A percentile compares a stretch with the other conserved stretches of the same genome.
Conservation (phyloP, 2,797 vertebrate species). For the Sphenodon punctatus region DNA sequence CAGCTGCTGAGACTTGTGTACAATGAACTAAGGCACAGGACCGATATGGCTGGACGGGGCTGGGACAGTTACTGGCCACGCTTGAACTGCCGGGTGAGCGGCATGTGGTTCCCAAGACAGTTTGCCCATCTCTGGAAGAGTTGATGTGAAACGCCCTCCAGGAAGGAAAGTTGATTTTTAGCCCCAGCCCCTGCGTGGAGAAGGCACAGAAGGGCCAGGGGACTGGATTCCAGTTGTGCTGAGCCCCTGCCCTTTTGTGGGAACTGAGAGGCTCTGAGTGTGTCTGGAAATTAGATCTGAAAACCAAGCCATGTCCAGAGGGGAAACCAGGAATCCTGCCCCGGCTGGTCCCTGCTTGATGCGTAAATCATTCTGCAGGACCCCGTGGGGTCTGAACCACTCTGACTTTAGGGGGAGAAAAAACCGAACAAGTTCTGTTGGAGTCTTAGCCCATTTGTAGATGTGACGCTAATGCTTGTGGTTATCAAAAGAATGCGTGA, state of each 20-base stretch:
- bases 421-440: neutral
- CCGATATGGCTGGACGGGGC: too few relatives aligned
- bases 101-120: too few relatives aligned
- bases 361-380: neutral
- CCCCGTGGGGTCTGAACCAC: neutral
- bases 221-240: too few relatives aligned
- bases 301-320: neutral
- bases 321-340: neutral
- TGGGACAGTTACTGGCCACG: too few relatives aligned
- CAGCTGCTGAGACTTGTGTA: too few relatives aligned
- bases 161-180: neutral
- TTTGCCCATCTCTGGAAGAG: too few relatives aligned
- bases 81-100: too few relatives aligned
- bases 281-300: neutral
- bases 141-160: neutral
- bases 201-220: neutral
- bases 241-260: neutral
- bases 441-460: too few relatives aligned
- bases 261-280: neutral
- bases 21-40: too few relatives aligned
- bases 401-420: neutral
- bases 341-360: neutral
- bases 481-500: too few relatives aligned
- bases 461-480: too few relatives aligned
- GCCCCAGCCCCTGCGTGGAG: neutral